Base-by-base conservation (phyloP, 2,113 vertebrate species). In the Oriolus oriolus region DNA sequence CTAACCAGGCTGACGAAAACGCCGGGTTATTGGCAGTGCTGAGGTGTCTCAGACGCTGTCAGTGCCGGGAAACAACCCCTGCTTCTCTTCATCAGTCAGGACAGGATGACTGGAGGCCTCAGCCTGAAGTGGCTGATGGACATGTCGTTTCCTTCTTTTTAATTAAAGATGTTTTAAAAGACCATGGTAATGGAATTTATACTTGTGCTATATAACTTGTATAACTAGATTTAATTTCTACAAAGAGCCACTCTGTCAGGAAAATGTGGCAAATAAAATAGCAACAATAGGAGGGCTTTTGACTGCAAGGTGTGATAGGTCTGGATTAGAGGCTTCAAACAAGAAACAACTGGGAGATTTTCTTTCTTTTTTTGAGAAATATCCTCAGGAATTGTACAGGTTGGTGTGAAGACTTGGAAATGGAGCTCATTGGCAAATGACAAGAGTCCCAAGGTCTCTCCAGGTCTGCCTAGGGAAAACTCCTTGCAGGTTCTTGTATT, bases 11-110 rank as follows among this genome's bases (percentile, higher is more conserved):
- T 84, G 80, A 95, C 0, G 23, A 94, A 84, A 84, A 45, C 0
- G 0, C 6, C 0, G 0, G 8, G 45, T 81, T 95, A 35, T 54
- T 50, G 66, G 35, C 37, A 92, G 35, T 0, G 11, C 39, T 92
- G 84, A 84, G 45, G 16, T 73, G 86, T 65, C 54, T 84, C 59
- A 84, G 83, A 69, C 0, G 0, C 28, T 49, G 31, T 18, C 57
- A 80, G 44, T 92, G 79, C 44, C 0, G 0, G 89, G 73, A 92
- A 96, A 53, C 37, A 90, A 3, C 8, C 5, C 53, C 37, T 2
- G 3, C 22, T 76, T 79, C 69, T 54, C 47, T n/a, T 66, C 56
- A 11, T 66, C 50, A 16, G 17, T 24, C 12, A 45, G 64, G 47
- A 49, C 42, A 54, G 12, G 5, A 30, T 49, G 56, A 7, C 59